Evolutionary conservation across 2,797 vertebrate species (phyloP).

Genomic region (Propithecus deckenii): DNA sequence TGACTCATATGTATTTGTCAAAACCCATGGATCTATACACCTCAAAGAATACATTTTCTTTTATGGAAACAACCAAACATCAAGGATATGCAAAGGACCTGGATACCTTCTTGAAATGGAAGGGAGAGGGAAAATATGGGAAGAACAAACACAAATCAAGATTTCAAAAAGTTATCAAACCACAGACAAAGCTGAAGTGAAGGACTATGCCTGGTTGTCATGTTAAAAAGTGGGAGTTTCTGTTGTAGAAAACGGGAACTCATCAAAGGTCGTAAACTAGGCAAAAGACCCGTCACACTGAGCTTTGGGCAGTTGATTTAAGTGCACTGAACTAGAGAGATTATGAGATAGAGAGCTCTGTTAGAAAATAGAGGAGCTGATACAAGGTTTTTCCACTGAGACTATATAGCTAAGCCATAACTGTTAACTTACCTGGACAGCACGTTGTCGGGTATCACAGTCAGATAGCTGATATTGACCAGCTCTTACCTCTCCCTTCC

Average conservation of each 20-base stretch:
- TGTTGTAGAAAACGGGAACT: background rate
- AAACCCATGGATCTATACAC: background rate
- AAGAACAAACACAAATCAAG: background rate
- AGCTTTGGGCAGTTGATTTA: background rate
- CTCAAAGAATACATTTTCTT: background rate
- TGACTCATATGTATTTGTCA: background rate
- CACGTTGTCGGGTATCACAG: background rate
- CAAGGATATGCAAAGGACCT: background rate
- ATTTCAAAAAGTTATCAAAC: background rate
- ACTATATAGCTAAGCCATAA: background rate
- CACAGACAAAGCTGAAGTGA: background rate
- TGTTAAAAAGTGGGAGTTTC: background rate
- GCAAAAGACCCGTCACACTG: background rate
- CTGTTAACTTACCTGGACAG: background rate
- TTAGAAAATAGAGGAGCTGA: background rate
- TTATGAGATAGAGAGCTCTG: background rate
- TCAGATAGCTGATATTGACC: background rate
- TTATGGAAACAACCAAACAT: background rate
- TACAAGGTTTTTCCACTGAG: rapidly evolving
- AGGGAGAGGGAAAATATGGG: background rate
- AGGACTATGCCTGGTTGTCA: background rate
- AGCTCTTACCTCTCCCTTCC: background rate
- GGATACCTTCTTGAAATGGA: background rate
- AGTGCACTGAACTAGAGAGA: background rate
- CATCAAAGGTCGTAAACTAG: background rate